Evolutionary conservation across 2,888 invertebrate genomes (phyloP).

Genomic region (Sesamia inferens): DNA sequence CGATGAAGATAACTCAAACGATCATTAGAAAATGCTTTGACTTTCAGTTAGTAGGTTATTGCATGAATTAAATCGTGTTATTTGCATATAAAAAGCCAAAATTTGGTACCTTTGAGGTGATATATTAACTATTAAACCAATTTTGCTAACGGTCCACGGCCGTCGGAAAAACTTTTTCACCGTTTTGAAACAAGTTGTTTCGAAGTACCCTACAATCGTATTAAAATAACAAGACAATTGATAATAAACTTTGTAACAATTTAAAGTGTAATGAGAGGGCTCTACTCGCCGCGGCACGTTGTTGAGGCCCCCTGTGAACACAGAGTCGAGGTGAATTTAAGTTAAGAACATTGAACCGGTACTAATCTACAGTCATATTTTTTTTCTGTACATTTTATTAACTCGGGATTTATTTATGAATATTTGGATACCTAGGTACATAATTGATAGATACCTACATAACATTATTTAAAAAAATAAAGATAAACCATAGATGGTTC

Average conservation of each 20-base stretch:
- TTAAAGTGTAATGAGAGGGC: constrained; percentile 60
- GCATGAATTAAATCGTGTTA: background rate
- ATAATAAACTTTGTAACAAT: constrained; percentile 56
- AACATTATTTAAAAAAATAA: no score
- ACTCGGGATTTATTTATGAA: no score
- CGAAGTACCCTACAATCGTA: background rate
- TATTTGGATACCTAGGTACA: no score
- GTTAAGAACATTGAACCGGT: background rate
- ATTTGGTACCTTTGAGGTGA: background rate
- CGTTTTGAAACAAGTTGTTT: background rate
- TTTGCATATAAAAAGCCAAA: background rate
- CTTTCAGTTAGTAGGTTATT: background rate
- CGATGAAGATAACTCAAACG: background rate
- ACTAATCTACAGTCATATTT: constrained; percentile 43
- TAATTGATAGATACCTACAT: no score
- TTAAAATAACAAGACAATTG: constrained; percentile 5
- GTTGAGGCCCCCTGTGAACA: background rate
- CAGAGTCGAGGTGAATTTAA: background rate
- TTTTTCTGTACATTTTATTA: background rate
- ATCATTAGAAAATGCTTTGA: constrained; percentile 11
- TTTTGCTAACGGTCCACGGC: constrained; percentile 3
- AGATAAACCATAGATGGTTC: background rate
- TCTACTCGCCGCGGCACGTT: constrained; percentile 9
- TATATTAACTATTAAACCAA: background rate
- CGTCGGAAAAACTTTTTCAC: constrained; percentile 15